Evolutionary conservation across 2,888 invertebrate genomes (phyloP).

Genomic region (Drosophila gaucha): DNA sequence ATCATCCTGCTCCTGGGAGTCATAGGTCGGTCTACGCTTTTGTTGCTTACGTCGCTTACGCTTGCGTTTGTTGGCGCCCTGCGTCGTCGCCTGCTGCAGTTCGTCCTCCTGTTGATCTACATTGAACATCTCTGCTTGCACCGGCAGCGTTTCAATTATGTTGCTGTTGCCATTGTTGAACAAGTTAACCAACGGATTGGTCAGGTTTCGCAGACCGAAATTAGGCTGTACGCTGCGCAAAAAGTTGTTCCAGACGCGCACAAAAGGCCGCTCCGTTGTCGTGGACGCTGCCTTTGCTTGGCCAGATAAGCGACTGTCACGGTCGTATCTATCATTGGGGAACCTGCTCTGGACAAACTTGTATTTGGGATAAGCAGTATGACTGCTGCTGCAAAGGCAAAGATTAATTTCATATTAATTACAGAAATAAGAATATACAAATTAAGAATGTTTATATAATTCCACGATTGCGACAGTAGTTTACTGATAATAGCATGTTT

Average conservation of each 20-base stretch:
- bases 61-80: constrained; percentile 48
- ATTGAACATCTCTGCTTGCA: constrained; percentile 13
- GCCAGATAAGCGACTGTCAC: constrained; percentile 20
- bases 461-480: background rate
- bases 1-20: constrained; percentile 41
- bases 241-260: constrained; percentile 75
- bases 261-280: constrained; percentile 64
- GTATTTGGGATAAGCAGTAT: constrained; percentile 37
- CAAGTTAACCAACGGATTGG: constrained; percentile 72
- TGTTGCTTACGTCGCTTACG: constrained; percentile 62
- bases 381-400: constrained; percentile 3
- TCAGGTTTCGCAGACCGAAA: constrained; percentile 72
- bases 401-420: background rate
- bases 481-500: background rate
- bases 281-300: constrained; percentile 28
- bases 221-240: constrained; percentile 70
- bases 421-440: background rate
- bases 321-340: constrained; percentile 39
- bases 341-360: constrained; percentile 17
- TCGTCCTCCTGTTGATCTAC: constrained; percentile 5
- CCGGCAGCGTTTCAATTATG: constrained; percentile 66
- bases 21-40: constrained; percentile 43
- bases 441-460: background rate
- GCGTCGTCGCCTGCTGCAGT: constrained; percentile 11
- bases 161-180: constrained; percentile 68